A percentile compares a stretch with the other conserved stretches of the same genome.
These are phyloP conservation scores for Acinonyx jubatus DNA, from an alignment of 2,113 vertebrate genomes.

Conservation along the genomic window DNA sequence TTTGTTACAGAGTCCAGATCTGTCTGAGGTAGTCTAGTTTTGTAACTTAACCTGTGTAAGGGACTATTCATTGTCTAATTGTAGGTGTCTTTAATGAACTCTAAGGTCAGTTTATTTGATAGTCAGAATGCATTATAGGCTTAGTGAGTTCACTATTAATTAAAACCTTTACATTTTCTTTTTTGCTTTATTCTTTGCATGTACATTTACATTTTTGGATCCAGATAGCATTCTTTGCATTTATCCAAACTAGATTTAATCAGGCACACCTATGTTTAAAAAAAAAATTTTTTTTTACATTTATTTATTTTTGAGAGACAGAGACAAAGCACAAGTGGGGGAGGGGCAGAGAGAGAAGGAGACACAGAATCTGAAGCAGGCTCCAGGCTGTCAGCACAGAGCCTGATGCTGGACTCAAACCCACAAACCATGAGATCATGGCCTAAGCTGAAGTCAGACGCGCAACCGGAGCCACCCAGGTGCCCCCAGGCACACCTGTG, in stretches of 20 bases:
- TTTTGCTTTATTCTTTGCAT: neutral
- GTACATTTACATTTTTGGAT: neutral
- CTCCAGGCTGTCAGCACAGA: too few species aligned
- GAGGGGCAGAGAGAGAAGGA: too few species aligned
- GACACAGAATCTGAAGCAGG: too few species aligned
- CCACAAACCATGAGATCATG: too few species aligned
- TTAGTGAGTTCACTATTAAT: neutral
- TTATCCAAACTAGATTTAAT: neutral
- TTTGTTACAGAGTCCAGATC: neutral
- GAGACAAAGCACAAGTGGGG: too few species aligned
- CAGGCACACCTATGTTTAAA: too few species aligned
- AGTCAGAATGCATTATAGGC: neutral
- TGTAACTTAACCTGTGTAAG: neutral
- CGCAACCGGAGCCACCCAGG: too few species aligned
- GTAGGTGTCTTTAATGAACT: neutral
- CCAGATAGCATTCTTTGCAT: neutral
- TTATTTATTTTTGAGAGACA: too few species aligned
- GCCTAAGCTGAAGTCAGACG: too few species aligned
- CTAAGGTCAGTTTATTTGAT: neutral
- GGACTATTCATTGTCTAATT: neutral
- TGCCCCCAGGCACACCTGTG: neutral
- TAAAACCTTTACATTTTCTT: neutral
- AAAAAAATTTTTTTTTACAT: too few species aligned
- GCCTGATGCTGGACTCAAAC: too few species aligned
- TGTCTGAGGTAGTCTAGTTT: neutral